These are phyloP conservation scores for Sebastolobus altivelis DNA, from an alignment of 2,797 vertebrate genomes.

Conservation along the genomic window DNA sequence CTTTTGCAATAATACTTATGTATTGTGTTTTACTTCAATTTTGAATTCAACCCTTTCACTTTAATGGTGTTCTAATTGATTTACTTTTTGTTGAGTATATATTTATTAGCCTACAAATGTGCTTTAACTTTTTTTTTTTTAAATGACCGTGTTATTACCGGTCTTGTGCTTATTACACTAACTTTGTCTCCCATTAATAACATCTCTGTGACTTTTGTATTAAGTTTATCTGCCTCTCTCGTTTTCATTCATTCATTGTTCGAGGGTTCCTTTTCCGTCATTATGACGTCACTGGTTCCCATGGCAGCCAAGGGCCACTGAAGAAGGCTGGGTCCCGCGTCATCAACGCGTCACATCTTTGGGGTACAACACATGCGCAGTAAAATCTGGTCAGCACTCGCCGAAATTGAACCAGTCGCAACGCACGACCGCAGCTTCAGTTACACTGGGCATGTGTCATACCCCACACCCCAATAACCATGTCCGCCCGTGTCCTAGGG, in stretches of 20 bases:
- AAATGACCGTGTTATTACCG: too few species aligned
- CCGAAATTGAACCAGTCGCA: too few species aligned
- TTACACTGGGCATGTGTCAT: too few species aligned
- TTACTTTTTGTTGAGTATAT: background rate
- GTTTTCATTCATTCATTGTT: background rate
- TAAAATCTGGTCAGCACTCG: too few species aligned
- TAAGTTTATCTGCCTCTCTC: background rate
- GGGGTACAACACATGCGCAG: too few species aligned
- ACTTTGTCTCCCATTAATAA: background rate
- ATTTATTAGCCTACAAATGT: background rate
- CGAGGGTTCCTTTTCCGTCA: too few species aligned
- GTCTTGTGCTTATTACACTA: background rate
- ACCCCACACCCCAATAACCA: fast-evolving
- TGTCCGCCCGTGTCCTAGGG: too few species aligned
- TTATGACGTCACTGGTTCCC: slow-evolving; percentile 52
- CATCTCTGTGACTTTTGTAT: background rate
- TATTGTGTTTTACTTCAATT: background rate
- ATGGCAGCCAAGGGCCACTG: slow-evolving; percentile 18
- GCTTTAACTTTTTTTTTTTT: background rate
- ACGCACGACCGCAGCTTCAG: too few species aligned
- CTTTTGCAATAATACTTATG: too few species aligned
- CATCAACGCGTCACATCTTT: too few species aligned
- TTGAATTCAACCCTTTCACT: too few species aligned
- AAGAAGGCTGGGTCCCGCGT: too few species aligned
- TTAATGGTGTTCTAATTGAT: background rate